phyloP scores from a whole-genome alignment of 2,797 vertebrate species.

The Rhinichthys osculus region DNA sequence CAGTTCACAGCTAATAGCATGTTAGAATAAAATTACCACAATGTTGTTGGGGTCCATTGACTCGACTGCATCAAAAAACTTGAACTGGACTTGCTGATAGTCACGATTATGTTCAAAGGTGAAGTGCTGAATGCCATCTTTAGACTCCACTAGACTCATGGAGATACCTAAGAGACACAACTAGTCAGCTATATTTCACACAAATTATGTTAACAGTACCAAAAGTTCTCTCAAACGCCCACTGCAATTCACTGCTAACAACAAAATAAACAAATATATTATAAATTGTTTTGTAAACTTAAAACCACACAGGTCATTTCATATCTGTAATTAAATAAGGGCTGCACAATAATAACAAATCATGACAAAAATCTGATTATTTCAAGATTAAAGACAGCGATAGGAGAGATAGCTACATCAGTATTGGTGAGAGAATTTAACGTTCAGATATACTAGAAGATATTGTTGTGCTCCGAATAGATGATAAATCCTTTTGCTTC shows the following conservation, averaged over 20 bases:
- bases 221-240: background rate
- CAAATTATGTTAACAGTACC: background rate
- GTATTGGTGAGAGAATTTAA: too few species aligned
- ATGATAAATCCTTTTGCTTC: too few species aligned
- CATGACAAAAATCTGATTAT: background rate
- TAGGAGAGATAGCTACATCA: background rate
- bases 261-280: background rate
- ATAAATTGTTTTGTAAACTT: background rate
- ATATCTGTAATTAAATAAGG: background rate
- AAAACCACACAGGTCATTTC: background rate
- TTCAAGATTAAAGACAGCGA: background rate
- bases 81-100: constrained; percentile 96
- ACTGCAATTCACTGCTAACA: background rate
- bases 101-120: constrained; percentile 92
- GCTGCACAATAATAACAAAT: background rate
- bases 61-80: constrained; percentile 93
- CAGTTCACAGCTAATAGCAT: background rate
- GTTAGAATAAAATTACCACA: constrained; percentile 80
- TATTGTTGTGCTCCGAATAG: too few species aligned
- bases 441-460: too few species aligned
- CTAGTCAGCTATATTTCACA: background rate
- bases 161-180: constrained; percentile 82
- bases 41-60: constrained; percentile 99
- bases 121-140: constrained; percentile 86
- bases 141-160: constrained; percentile 89